phyloP scores from a whole-genome alignment of 2,888 invertebrate species.

The Drosophila stalkeri region DNA sequence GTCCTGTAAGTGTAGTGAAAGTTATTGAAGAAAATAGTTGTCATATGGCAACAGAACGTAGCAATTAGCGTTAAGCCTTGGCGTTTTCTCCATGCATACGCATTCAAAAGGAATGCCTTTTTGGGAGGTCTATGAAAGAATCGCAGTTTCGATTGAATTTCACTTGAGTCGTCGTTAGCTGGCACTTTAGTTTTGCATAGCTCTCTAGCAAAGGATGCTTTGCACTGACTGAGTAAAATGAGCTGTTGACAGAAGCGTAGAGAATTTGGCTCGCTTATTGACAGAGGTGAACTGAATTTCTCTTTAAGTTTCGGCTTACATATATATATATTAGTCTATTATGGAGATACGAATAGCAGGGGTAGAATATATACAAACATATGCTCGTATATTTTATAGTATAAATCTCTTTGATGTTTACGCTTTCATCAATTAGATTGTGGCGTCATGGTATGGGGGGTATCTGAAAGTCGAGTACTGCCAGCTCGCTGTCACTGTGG shows the following conservation, averaged over 20 bases:
- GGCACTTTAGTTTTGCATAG: slow-evolving; percentile 1
- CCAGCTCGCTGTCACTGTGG: background rate
- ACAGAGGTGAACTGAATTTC: background rate
- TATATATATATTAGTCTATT: background rate
- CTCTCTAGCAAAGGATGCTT: background rate
- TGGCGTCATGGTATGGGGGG: background rate
- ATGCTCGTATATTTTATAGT: background rate
- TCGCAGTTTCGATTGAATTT: slow-evolving; percentile 2
- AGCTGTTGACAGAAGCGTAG: slow-evolving; percentile 3
- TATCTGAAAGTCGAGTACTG: background rate
- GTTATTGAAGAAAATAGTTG: background rate
- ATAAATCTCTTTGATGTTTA: background rate
- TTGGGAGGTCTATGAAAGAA: background rate
- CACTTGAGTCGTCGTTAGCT: background rate
- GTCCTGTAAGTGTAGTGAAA: background rate
- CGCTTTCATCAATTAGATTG: slow-evolving; percentile 2
- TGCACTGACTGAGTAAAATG: background rate
- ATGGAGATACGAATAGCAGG: background rate
- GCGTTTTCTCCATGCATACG: background rate
- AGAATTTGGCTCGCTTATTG: background rate
- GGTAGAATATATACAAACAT: background rate
- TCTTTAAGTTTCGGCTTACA: background rate
- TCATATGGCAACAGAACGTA: background rate
- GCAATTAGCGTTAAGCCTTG: background rate
- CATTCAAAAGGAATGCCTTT: background rate